These are phyloP conservation scores for Cinclus mexicanus DNA, from an alignment of 2,113 vertebrate species.

Conservation along the genomic window DNA sequence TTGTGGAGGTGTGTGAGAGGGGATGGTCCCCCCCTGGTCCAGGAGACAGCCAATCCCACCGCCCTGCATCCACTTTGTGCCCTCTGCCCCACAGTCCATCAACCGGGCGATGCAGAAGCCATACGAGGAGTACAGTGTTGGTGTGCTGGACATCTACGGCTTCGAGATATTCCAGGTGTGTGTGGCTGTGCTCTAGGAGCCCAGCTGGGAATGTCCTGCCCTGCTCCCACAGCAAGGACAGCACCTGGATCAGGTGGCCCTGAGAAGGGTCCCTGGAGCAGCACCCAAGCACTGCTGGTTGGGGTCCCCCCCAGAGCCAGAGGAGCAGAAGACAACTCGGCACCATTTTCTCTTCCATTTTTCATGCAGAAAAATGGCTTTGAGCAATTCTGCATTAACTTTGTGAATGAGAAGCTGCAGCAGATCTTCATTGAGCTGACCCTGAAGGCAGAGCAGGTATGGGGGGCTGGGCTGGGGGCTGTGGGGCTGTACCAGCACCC, in stretches of 20 bases:
- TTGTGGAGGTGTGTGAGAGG: conserved; percentile 82
- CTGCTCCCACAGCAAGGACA: not conserved
- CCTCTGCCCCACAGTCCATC: conserved; percentile 76
- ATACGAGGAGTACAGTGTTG: conserved; percentile 88
- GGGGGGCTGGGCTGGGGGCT: too few species aligned
- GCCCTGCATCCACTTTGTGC: rapidly evolving
- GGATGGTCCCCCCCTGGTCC: not conserved
- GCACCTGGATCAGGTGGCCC: not conserved
- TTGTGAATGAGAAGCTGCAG: conserved; percentile 97
- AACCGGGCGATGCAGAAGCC: conserved; percentile 95
- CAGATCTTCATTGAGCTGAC: conserved; percentile 99
- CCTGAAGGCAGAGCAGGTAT: conserved; percentile 95
- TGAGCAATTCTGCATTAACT: conserved; percentile 99
- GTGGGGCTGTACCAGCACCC: not conserved
- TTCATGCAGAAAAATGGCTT: conserved; percentile 90
- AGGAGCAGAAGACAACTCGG: not conserved
- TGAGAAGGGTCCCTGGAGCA: not conserved
- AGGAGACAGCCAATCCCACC: rapidly evolving
- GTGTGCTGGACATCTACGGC: conserved; percentile 96
- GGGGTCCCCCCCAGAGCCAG: rapidly evolving
- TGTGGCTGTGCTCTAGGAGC: not conserved
- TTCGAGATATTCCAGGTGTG: conserved; percentile 97
- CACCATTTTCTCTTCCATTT: not conserved
- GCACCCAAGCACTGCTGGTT: not conserved
- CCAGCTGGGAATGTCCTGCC: not conserved